Percentiles rank a stretch among this genome's conserved stretches.
These are phyloP conservation scores for Actinemys pallida DNA, from an alignment of 2,113 vertebrate species.

Conservation along the genomic window DNA sequence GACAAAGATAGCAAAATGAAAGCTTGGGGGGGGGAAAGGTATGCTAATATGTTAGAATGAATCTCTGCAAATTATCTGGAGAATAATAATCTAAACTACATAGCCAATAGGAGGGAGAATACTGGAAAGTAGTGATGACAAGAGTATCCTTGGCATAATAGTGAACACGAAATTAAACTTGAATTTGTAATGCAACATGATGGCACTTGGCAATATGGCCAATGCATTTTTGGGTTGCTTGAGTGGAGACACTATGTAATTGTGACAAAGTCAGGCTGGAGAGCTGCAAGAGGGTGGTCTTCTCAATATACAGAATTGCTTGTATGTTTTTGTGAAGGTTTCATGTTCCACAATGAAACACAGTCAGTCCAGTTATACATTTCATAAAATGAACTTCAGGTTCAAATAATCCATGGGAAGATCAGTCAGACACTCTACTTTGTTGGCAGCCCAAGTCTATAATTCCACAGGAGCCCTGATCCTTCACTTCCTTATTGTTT, in stretches of 20 bases:
- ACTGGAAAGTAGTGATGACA: background rate
- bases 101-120: background rate
- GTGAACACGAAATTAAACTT: fast-evolving
- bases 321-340: background rate
- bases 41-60: background rate
- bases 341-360: background rate
- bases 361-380: background rate
- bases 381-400: background rate
- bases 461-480: background rate
- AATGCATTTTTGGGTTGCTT: fast-evolving
- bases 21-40: background rate
- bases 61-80: background rate
- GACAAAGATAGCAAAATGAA: background rate
- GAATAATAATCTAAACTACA: background rate
- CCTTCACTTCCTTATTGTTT: background rate
- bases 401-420: background rate
- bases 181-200: background rate
- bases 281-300: background rate
- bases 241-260: background rate
- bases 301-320: background rate
- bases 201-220: background rate
- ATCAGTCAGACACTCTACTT: background rate
- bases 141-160: background rate
- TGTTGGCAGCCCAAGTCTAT: background rate
- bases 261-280: background rate